Base-by-base conservation (phyloP, 2,797 vertebrate species). In the Hylomyscus alleni region DNA sequence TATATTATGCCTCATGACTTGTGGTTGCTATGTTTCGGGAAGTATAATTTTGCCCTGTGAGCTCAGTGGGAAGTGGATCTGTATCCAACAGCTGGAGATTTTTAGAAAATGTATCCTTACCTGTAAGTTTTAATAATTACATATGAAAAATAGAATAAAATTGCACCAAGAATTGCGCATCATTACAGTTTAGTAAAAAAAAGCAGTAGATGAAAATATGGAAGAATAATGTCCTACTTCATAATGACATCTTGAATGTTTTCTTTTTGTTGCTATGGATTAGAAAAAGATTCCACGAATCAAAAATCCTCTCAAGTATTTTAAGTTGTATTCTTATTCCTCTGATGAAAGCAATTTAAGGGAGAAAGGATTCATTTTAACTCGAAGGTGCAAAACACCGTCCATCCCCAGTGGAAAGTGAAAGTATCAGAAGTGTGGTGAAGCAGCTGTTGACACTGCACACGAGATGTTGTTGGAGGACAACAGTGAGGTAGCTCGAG, bases 121-220 rank as follows among this genome's bases (percentile, higher is more conserved):
- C 22, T 93, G 0, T 84, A n/a, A 90, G 13, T 12, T 84, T 97
- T 95, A 89, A 90, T 88, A 29, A 90, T 62, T 80, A 88, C 72
- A 34, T 86, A n/a, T 87, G 40, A 37, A 82, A 91, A 86, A 47
- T 34, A 72, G 22, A 26, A 72, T 95, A 26, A 26, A 58, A 20
- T 84, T 95, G 90, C 26, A 81, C 62, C 77, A 76, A 91, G 56
- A 90, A 75, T 92, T 58, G 76, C 5, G 52, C 0, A 29, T 2
- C 19, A 37, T 87, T 20, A 9, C 56, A 3, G 47, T 83, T 67
- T 19, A 76, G 29, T 90, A 82, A 86, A 89, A 86, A 89, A 89
- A 87, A 82, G 67, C 0, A 10, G 77, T 89, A 77, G 34, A 60
- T 44, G 52, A 87, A 83, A 89, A 29, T 62, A 93, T 54, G 56